Conservation (phyloP, 2,113 vertebrate species). For the Tachysurus vachellii region DNA sequence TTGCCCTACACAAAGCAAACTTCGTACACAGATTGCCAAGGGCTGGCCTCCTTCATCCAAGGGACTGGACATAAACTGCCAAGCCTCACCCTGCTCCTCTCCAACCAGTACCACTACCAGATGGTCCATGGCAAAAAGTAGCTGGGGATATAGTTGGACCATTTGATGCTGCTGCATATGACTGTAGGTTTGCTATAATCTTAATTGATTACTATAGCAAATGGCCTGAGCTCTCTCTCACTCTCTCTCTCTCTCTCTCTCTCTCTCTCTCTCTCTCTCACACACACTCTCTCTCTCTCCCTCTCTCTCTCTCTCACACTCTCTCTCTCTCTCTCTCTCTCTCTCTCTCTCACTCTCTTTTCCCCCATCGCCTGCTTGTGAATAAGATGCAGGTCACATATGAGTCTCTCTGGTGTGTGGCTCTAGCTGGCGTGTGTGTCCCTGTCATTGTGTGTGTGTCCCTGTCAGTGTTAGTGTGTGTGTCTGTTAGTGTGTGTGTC, state of each 20-base stretch:
- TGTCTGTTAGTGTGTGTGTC: no score
- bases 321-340: no score
- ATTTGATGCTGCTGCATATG: conserved; percentile 10
- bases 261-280: no score
- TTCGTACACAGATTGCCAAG: not conserved
- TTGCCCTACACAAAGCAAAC: not conserved
- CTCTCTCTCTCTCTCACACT: no score
- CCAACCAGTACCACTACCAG: conserved; percentile 29
- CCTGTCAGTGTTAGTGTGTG: no score
- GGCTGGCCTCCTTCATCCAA: not conserved
- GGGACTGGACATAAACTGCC: not conserved
- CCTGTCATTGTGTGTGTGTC: no score
- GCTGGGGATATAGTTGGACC: conserved; percentile 30
- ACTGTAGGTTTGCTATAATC: no score
- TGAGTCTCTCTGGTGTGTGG: not conserved
- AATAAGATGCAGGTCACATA: conserved; percentile 77
- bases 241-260: no score
- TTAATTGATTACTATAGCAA: conserved; percentile 2
- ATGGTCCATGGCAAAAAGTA: conserved; percentile 32
- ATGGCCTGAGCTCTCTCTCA: conserved; percentile 31
- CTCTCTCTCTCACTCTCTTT: not conserved
- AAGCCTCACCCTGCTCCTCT: not conserved
- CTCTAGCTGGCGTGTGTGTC: conserved; percentile 68
- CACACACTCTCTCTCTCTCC: no score
- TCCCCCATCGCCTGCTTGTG: conserved; percentile 5